Percentiles rank a stretch among this genome's conserved stretches.
These are phyloP conservation scores for Leptosomus discolor DNA, from an alignment of 2,113 vertebrate genomes.

Conservation along the genomic window DNA sequence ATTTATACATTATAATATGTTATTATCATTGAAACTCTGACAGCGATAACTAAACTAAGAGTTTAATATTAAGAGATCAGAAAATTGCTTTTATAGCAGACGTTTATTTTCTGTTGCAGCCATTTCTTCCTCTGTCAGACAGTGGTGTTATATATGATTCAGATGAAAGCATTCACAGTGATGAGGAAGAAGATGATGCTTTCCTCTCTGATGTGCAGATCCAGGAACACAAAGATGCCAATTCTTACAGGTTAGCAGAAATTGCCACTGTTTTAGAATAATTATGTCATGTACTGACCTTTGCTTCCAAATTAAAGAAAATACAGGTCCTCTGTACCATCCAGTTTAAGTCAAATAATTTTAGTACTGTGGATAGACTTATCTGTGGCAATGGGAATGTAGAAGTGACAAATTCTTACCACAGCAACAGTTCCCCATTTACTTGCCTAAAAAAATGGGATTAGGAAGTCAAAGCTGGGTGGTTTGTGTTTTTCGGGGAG, in stretches of 20 bases:
- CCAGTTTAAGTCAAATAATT: neutral
- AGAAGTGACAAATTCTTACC: neutral
- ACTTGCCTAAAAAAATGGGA: neutral
- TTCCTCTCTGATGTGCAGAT: conserved; percentile 94
- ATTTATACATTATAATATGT: neutral
- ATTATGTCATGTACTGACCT: neutral
- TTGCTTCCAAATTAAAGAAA: neutral
- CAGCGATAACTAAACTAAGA: neutral
- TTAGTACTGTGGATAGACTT: neutral
- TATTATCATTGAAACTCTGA: neutral
- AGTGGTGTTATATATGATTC: conserved; percentile 92
- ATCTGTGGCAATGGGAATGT: neutral
- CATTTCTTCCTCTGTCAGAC: conserved; percentile 94
- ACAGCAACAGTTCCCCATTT: neutral
- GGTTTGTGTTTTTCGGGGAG: neutral
- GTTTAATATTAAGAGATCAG: neutral
- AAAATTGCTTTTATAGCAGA: neutral
- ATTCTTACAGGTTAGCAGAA: conserved; percentile 89
- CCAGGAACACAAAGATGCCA: conserved; percentile 91
- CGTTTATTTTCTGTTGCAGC: conserved; percentile 79
- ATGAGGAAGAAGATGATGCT: conserved; percentile 89
- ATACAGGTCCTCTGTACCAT: neutral
- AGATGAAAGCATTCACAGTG: conserved; percentile 93
- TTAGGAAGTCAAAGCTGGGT: neutral
- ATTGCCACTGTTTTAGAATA: neutral